phyloP scores from a whole-genome alignment of 1,140 invertebrate species.

The Mycetomoellerius zeteki region DNA sequence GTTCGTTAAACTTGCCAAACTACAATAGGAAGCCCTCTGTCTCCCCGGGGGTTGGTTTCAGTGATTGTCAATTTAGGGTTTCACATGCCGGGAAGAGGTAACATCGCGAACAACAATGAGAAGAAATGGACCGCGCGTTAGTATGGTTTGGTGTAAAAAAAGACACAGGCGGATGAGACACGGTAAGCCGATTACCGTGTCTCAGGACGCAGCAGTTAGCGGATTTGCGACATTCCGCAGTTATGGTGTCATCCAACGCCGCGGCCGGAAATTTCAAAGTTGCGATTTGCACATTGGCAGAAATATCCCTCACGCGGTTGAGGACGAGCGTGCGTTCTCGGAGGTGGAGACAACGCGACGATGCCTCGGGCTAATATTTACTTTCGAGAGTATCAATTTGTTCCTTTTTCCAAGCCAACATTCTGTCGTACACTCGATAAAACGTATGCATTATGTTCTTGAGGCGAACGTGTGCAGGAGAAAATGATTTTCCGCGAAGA shows the following conservation, averaged over 20 bases:
- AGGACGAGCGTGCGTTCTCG: conserved; percentile 4
- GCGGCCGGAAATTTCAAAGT: conserved; percentile 17
- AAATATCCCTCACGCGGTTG: neutral
- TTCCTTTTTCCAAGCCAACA: neutral
- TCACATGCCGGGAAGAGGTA: conserved; percentile 66
- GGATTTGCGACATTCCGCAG: neutral
- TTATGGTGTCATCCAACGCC: neutral
- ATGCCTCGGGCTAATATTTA: conserved; percentile 43
- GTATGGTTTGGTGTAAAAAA: conserved; percentile 53
- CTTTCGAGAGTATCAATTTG: conserved; percentile 41
- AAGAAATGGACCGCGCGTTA: conserved; percentile 73
- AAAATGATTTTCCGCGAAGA: neutral
- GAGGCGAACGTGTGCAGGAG: neutral
- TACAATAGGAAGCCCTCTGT: conserved; percentile 86
- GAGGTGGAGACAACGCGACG: conserved; percentile 24
- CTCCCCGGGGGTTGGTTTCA: conserved; percentile 64
- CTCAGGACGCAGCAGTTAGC: conserved; percentile 53
- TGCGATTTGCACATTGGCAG: neutral
- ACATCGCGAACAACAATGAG: conserved; percentile 71
- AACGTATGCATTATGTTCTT: conserved; percentile 15
- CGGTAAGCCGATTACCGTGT: conserved; percentile 10
- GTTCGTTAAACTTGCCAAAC: conserved; percentile 84
- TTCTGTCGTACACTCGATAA: neutral
- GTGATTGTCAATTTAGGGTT: conserved; percentile 70
- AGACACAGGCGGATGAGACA: neutral